Base-by-base conservation (phyloP, 2,797 vertebrate species). In the Sternarchorhynchus goeldii region DNA sequence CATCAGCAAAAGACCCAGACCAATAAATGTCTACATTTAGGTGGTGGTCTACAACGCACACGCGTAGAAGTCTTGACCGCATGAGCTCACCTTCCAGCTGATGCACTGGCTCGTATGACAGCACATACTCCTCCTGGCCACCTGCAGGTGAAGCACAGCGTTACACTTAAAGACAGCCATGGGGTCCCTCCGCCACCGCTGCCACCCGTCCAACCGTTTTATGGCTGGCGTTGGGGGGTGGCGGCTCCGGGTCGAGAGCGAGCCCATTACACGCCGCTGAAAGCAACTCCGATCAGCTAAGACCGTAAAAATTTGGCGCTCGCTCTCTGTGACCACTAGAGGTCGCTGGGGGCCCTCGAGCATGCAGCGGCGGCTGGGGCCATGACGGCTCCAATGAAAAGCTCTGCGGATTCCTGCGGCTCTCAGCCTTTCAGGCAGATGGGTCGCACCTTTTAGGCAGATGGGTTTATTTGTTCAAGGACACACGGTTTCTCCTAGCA, bases 61-160 rank as follows among this genome's bases (percentile, higher is more conserved):
- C 7, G 41, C 41, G 7, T 2, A 45, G 10, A 45, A 8, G 41
- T 8, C 41, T 36, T 4, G 34, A 36, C 34, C 6, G 34, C 12
- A 12, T 12, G 10, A 90, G 29, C 93, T 90, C 90, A 98, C 96
- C 96, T 97, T 99, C 97, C 88, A 98, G 96, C 72, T 98, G 96
- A 82, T 91, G 91, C 85, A 99, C 96, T 1, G 96, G 95, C 81
- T 99, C 97, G 12, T 99, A 99, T 0, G 97, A 99, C 79, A 98
- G 88, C 31, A 99, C 95, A 6, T 95, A 96, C 25, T 99, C 97
- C 88, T 99, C 97, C 87, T 95, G 96, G 68, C 96, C 97, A 90
- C 96, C 97, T 98, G 83, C 4, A 29, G 2, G 80, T 65, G 8
- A 45, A 67, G 67, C 14, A 85, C 20, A 55, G 0, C 6, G 41